Conservation (phyloP, 1,140 invertebrate genomes). For the Atta colombica region DNA sequence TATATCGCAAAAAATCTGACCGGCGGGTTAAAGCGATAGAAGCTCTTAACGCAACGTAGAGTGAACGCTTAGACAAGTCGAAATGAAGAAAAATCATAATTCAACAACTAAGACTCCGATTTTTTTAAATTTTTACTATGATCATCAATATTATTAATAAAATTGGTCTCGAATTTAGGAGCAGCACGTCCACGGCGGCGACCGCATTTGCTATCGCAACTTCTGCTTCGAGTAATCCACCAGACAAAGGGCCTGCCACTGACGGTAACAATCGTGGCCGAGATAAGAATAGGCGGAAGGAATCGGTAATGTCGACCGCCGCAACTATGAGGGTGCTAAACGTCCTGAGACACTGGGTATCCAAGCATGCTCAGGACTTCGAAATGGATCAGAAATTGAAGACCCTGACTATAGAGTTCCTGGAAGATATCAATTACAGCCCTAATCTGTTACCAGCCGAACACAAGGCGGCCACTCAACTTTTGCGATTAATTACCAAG, state of each 20-base stretch:
- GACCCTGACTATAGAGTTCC: slow-evolving; percentile 93
- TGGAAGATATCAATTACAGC: slow-evolving; percentile 95
- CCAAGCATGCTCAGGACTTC: slow-evolving; percentile 93
- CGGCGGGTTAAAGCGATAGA: neutral
- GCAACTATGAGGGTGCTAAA: slow-evolving; percentile 97
- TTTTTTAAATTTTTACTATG: neutral
- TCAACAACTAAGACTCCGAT: neutral
- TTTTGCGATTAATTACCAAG: slow-evolving; percentile 93
- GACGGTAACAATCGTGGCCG: slow-evolving; percentile 80
- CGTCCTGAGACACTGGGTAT: slow-evolving; percentile 92
- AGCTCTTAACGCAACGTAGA: slow-evolving; percentile 10
- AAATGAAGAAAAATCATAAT: neutral
- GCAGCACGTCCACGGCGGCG: slow-evolving; percentile 95
- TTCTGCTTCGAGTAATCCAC: slow-evolving; percentile 94
- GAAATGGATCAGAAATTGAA: slow-evolving; percentile 92
- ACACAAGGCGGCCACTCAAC: slow-evolving; percentile 94
- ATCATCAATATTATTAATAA: neutral
- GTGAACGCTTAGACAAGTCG: neutral
- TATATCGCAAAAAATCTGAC: neutral
- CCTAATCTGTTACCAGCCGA: slow-evolving; percentile 95
- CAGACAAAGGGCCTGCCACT: slow-evolving; percentile 85
- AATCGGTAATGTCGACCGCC: slow-evolving; percentile 96
- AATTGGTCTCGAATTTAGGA: slow-evolving; percentile 87
- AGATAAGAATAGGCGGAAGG: slow-evolving; percentile 88
- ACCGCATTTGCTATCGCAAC: slow-evolving; percentile 97